Base-by-base conservation (phyloP, 2,113 vertebrate species). In the Pelmatolapia mariae region DNA sequence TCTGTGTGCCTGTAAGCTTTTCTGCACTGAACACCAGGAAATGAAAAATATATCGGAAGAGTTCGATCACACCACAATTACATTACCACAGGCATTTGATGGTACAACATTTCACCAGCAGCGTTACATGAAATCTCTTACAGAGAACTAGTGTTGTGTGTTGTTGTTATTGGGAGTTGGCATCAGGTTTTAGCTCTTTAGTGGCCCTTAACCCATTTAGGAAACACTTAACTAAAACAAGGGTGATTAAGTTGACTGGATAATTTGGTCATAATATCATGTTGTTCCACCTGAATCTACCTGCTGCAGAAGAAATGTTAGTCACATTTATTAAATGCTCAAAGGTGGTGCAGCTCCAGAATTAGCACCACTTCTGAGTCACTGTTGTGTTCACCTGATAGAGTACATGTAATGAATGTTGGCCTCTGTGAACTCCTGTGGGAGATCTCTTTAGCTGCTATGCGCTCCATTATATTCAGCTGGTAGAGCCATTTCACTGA, bases 11-110 rank as follows among this genome's bases (percentile, higher is more conserved):
- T 73, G 86, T 45, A 57, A 88, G 86, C 86, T 68, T 40, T 61
- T 57, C 85, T 43, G 57, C 88, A 57, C 83, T 40, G 71, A 89
- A 83, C 84, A 76, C 81, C 80, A 61, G 89, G 56, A 92, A 89
- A 90, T 89, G 89, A 94, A 91, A 91, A 89, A 91, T 89, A 54
- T 86, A 87, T 87, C 45, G 76, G 66, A 90, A 22, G 88, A 73
- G 52, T 85, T 89, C 76, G 15, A 87, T 90, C 85, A 82, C 45
- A 22, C 8, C 84, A 88, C 80, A 71, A 61, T 57, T 40, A 29
- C 82, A 85, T 88, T 86, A 89, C 83, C 87, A 24, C 85, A 57
- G 82, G 76, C 24, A 78, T 40, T 22, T 76, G 86, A 38, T 83
- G 68, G 38, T 31, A 38, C 29, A 36, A 47, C 82, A 18, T 82